Base-by-base conservation (phyloP, 2,888 invertebrate species). In the Hemicrepidius hirtus region DNA sequence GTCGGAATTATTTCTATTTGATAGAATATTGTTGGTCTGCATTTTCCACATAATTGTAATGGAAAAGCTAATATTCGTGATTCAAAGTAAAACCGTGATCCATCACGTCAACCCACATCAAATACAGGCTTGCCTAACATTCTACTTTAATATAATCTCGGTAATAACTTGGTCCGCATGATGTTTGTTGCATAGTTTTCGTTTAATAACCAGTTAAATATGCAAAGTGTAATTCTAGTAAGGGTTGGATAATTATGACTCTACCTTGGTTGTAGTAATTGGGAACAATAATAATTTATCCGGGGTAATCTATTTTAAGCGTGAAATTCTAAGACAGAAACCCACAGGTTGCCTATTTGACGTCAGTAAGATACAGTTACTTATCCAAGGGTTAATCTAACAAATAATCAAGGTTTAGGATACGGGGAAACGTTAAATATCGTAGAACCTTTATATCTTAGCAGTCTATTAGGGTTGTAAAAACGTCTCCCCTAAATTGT, bases 51-150 rank as follows among this genome's bases (percentile, higher is more conserved):
- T 65, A 53, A 65, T 41, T 46, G 55, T 55, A 66, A 57, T 57
- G 57, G 57, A 57, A 41, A 66, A 57, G 21, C 40, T 44, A 44
- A 57, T 64, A 50, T 64, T 50, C 64, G 49, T 46, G 46, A 62
- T 62, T 46, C 62, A 24, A 32, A 62, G 46, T 37, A 57, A n/a
- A n/a, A 40, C 57, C 21, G 55, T 57, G 69, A 69, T 69, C 69
- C 69, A 63, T 69, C 64, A 63, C 62, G 69, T 69, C 69, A 64
- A 69, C 69, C 69, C 46, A 55, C 64, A 62, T 69, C 69, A 69
- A 68, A 50, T 46, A 28, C 37, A 53, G 35, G 28, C 50, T 18
- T 64, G 64, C 49, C 50, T n/a, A 50, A 2, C 50, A 35, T 65
- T 57, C 37, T 37, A 57, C 57, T 57, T 37, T 57, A 35, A 37